Conservation (phyloP, 30 jellyfish, hydroid and myxozoan genomes). For the Chrysaora quinquecirrha region DNA sequence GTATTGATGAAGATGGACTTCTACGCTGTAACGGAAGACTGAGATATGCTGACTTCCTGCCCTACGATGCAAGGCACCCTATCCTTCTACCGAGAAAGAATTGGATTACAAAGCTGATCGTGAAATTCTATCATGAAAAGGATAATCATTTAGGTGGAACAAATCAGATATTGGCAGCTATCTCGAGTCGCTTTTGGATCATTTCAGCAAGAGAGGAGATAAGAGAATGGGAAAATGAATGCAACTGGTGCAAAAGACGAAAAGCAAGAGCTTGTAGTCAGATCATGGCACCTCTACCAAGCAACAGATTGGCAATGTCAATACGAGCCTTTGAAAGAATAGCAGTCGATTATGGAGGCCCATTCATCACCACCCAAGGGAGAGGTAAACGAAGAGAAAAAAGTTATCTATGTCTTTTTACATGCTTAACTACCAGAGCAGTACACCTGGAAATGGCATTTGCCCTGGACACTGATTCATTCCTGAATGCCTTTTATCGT, state of each 20-base stretch:
- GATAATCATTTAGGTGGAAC: not conserved
- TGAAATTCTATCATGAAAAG: slow-evolving; percentile 4
- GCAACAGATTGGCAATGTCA: slow-evolving; percentile 17
- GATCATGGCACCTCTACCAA: slow-evolving; percentile 64
- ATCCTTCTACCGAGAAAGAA: slow-evolving; percentile 51
- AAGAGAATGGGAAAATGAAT: slow-evolving; percentile 21
- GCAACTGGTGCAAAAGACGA: slow-evolving; percentile 31
- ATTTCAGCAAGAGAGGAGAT: slow-evolving; percentile 33
- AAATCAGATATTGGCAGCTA: not conserved
- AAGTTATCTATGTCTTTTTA: slow-evolving; percentile 37
- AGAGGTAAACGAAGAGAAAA: slow-evolving; percentile 40
- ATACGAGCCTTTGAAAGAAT: slow-evolving; percentile 53
- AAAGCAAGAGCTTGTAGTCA: slow-evolving; percentile 47
- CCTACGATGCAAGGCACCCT: slow-evolving; percentile 34
- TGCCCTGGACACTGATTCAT: slow-evolving; percentile 62
- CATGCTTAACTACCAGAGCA: slow-evolving; percentile 66
- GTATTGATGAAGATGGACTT: slow-evolving; percentile 46
- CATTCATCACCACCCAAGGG: slow-evolving; percentile 60
- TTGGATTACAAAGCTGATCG: slow-evolving; percentile 35
- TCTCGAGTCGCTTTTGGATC: not conserved
- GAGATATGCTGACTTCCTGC: slow-evolving; percentile 47
- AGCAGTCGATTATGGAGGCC: slow-evolving; percentile 71
- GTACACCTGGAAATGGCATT: slow-evolving; percentile 69
- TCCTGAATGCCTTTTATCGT: slow-evolving; percentile 54
- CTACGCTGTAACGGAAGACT: slow-evolving; percentile 61